Percentiles rank a stretch among this genome's conserved stretches.
Evolutionary conservation across 1,140 invertebrate genomes (phyloP).

Genomic region (Melitaea cinxia): DNA sequence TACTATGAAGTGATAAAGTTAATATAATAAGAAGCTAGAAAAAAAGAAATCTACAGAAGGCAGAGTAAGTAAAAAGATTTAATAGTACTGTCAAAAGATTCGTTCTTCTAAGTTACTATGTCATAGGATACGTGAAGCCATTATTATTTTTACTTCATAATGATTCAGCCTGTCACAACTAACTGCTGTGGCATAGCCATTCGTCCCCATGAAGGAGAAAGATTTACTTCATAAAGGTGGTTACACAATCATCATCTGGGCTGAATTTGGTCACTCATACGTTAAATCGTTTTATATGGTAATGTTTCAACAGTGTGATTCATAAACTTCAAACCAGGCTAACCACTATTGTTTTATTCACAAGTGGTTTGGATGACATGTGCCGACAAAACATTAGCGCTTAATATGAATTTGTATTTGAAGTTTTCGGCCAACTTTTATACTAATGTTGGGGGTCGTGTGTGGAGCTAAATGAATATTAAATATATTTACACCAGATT

Average conservation of each 20-base stretch:
- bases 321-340: background rate
- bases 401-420: slow-evolving; percentile 12
- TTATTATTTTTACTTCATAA: background rate
- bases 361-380: slow-evolving; percentile 7
- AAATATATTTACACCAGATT: slow-evolving; percentile 6
- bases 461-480: slow-evolving; percentile 9
- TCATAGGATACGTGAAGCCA: slow-evolving; percentile 5
- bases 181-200: too few species aligned
- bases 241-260: too few species aligned
- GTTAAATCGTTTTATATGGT: background rate
- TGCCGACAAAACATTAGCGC: slow-evolving; percentile 11
- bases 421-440: slow-evolving; percentile 19
- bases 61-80: background rate
- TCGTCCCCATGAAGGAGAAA: too few species aligned
- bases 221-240: too few species aligned
- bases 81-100: background rate
- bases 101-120: slow-evolving; percentile 2
- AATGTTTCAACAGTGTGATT: background rate
- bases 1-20: background rate
- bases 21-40: too few species aligned
- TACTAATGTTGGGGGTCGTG: slow-evolving; percentile 4
- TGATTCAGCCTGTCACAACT: too few species aligned
- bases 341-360: background rate
- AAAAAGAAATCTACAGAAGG: background rate
- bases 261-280: too few species aligned